These are phyloP conservation scores for Tetramorium alpestre DNA, from an alignment of 1,140 invertebrate species.

Conservation along the genomic window DNA sequence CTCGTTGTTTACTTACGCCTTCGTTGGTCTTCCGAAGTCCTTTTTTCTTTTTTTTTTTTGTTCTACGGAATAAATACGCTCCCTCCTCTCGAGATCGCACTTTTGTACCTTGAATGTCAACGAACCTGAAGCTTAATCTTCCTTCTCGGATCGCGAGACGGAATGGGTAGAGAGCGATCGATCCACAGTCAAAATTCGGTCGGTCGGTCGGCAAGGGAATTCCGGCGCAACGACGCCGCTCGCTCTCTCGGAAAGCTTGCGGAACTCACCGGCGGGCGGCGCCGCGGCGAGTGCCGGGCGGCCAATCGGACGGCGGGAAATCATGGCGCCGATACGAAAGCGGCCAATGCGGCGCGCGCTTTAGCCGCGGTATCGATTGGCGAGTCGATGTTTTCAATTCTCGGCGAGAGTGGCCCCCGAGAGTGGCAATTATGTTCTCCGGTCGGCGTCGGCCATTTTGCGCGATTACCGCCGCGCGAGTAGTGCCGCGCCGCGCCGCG, in stretches of 20 bases:
- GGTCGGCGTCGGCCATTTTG: slow-evolving; percentile 62
- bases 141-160: not conserved
- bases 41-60: not conserved
- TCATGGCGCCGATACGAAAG: slow-evolving; percentile 47
- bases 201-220: not conserved
- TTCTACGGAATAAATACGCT: too few relatives aligned
- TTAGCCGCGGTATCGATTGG: slow-evolving; percentile 68
- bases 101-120: not conserved
- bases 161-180: not conserved
- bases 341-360: slow-evolving; percentile 66
- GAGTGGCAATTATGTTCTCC: slow-evolving; percentile 57
- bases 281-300: too few relatives aligned
- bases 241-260: not conserved
- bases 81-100: not conserved
- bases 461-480: not conserved
- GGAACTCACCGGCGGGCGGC: not conserved
- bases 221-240: not conserved
- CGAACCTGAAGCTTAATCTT: not conserved
- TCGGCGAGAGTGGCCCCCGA: slow-evolving; percentile 37
- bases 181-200: not conserved
- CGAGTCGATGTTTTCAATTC: slow-evolving; percentile 71
- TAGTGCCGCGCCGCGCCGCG: not conserved
- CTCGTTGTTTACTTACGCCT: not conserved
- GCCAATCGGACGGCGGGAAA: slow-evolving; percentile 53
- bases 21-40: too few relatives aligned